Base-by-base conservation (phyloP, 2,888 invertebrate species). In the Drosophila pseudotakahashii region DNA sequence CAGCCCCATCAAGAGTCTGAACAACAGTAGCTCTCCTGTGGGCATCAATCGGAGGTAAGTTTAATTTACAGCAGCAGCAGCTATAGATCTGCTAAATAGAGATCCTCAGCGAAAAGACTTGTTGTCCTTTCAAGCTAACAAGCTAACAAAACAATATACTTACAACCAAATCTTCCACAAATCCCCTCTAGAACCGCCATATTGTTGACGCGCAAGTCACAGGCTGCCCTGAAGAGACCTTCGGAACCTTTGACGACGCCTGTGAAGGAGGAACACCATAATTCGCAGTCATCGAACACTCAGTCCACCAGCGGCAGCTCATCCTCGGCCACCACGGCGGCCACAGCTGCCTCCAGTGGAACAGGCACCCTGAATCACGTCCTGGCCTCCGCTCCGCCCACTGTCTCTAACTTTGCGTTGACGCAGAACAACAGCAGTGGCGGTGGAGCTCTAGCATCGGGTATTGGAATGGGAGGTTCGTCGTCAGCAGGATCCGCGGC, bases 191-290 rank as follows among this genome's bases (percentile, higher is more conserved):
- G 96, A 84, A 96, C 95, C 23, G 95, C 96, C n/a, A 96, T 96
- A 30, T 91, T 96, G 34, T 95, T 96, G 81, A 95, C 96, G 10
- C 93, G 95, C 51, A 96, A 96, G 91, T 95, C 95, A 2, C 94
- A 94, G 86, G 94, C 94, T 1, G 92, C 93, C 70, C 85, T 92
- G 44, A 92, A 93, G 84, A 89, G 91, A 63, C 92, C 92, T 6
- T 90, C 87, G 9, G 90, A 90, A 54, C 79, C 86, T 7, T 34
- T 77, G 48, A 79, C 89, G 32, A 90, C 89, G 58, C 85, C 89
- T 7, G 91, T 91, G 13, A 90, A 90, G 57, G 91, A 90, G 66
- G 91, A 91, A 68, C 87, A 85, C n/a, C 79, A 86, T 11, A 85
- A 85, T 54, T 88, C 88, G 1, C 86, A 88, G 64, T 80, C 86